Base-by-base conservation (phyloP, 1,140 invertebrate species). In the Bombus turneri region DNA sequence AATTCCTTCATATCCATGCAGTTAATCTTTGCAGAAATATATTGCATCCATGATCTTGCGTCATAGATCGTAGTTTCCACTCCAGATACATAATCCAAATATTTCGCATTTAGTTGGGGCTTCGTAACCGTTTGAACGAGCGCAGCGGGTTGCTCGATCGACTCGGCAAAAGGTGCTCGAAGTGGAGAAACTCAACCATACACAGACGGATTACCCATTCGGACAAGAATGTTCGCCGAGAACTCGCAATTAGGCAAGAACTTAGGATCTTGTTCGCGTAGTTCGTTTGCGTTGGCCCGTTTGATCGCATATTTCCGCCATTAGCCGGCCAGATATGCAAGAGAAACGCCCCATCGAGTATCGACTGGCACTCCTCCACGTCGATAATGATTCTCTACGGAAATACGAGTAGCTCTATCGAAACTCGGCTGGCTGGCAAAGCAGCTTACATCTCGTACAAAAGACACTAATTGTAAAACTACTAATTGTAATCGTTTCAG, bases 361-460 rank as follows among this genome's bases (percentile, higher is more conserved):
- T 71, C 76, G 47, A 71, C 66, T 47, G 73, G 25, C n/a, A 31
- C 71, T n/a, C 64, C 39, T 28, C 13, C 9, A 3, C 76, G 28
- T 18, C 76, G 83, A 72, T 72, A 85, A 72, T 71, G 83, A 72
- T 62, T 72, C 47, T 28, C 68, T n/a, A n/a, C 31, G 53, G 66
- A 85, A 80, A 80, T 64, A 80, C 53, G 47, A 80, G 22, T 43
- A 39, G 47, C 13, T 72, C 53, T 37, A 59, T 72, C 68, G 68
- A 73, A 85, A 80, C 77, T 53, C 53, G 72, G 28, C n/a, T 47
- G 76, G 31, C 39, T 41, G 66, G 76, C 39, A 84, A 84, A 84
- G 75, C 68, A 76, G 83, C 83, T 84, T 84, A 84, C 83, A n/a
- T 57, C 28, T 37, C 13, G 37, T 31, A 34, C 37, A 62, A 37